Evolutionary conservation across 2,797 vertebrate species (phyloP).

Genomic region (Melanotaenia maccullochi): DNA sequence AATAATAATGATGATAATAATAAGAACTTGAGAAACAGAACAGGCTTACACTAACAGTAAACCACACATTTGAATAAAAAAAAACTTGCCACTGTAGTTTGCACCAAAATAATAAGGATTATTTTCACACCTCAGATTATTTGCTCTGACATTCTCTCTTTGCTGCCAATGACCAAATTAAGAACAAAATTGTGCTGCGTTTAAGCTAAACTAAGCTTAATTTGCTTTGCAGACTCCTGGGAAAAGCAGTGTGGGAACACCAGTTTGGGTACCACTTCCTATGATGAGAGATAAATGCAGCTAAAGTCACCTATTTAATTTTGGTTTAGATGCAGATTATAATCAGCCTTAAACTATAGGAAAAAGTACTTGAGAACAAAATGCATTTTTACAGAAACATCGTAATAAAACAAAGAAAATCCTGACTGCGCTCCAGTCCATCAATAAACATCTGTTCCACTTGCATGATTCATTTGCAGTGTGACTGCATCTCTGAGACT

Average conservation of each 20-base stretch:
- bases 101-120: neutral
- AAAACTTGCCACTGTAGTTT: neutral
- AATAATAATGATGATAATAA: neutral
- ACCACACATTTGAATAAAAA: neutral
- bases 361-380: conserved; percentile 1
- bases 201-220: conserved; percentile 35
- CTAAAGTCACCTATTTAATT: conserved; percentile 9
- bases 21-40: neutral
- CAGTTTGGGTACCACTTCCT: conserved; percentile 2
- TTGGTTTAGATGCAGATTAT: neutral
- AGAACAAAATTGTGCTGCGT: conserved; percentile 23
- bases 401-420: conserved; percentile 22
- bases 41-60: neutral
- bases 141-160: neutral
- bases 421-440: conserved; percentile 25
- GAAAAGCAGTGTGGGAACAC: conserved; percentile 13
- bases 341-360: neutral
- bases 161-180: conserved; percentile 41
- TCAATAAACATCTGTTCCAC: conserved; percentile 56
- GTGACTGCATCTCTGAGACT: conserved; percentile 5
- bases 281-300: conserved; percentile 8
- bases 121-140: conserved; percentile 20
- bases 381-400: neutral
- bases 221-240: conserved; percentile 16
- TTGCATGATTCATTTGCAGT: conserved; percentile 44